Percentiles rank a stretch among this genome's conserved stretches.
Evolutionary conservation across 2,888 invertebrate species (phyloP).

Genomic region (Ectemnius cavifrons): DNA sequence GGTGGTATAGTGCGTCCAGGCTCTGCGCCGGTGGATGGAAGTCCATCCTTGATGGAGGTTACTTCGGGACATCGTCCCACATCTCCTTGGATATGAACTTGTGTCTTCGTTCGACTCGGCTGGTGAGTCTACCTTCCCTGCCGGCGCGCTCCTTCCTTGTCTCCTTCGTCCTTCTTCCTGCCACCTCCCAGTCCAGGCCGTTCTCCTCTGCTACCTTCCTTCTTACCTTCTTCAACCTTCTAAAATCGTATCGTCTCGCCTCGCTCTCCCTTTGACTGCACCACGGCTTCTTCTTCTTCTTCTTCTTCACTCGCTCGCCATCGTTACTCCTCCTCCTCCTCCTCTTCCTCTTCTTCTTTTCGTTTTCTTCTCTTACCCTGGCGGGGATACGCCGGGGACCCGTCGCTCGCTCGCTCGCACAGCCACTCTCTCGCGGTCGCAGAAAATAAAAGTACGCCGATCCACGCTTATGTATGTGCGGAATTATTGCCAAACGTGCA

Average conservation of each 20-base stretch:
- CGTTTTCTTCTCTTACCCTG: conserved; percentile 4
- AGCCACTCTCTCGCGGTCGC: not conserved
- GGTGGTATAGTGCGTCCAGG: conserved; percentile 52
- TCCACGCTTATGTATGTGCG: not conserved
- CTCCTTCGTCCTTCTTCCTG: conserved; percentile 64
- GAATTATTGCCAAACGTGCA: conserved; percentile 10
- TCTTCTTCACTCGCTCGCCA: conserved; percentile 44
- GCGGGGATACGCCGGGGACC: not conserved
- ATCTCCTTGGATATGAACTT: conserved; percentile 75
- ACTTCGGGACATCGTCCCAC: conserved; percentile 77
- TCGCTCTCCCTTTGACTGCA: conserved; percentile 28
- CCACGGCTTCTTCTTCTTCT: conserved; percentile 26
- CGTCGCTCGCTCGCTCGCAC: not conserved
- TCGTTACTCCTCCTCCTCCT: conserved; percentile 23
- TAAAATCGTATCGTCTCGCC: conserved; percentile 23
- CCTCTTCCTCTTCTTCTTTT: conserved; percentile 1
- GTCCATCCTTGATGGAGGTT: conserved; percentile 78
- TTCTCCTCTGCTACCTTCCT: conserved; percentile 28
- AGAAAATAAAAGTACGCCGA: conserved; percentile 17
- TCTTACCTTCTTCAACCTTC: conserved; percentile 38
- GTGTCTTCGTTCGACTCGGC: conserved; percentile 70
- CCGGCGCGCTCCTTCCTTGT: conserved; percentile 46
- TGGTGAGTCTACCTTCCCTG: conserved; percentile 54
- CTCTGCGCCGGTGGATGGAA: conserved; percentile 62
- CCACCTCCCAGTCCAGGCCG: conserved; percentile 30